Base-by-base conservation (phyloP, 1,140 invertebrate species). In the Macrosteles quadrilineatus region DNA sequence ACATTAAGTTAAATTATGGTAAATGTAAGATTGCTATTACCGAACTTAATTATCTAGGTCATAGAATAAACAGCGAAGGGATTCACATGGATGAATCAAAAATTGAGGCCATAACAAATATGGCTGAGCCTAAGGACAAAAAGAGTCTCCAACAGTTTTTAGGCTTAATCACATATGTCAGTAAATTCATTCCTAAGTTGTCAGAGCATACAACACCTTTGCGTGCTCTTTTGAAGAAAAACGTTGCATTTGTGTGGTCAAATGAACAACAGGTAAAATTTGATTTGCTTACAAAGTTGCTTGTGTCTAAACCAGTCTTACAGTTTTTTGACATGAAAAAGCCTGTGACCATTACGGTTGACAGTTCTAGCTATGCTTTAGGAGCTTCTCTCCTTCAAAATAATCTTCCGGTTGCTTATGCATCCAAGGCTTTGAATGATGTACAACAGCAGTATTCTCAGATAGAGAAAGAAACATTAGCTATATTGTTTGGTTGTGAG, bases 401-500 rank as follows among this genome's bases (percentile, higher is more conserved):
- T 23, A 50, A 50, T n/a, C 21, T 50, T 19, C 47, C 47, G 4
- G 47, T 50, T 11, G 47, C 47, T 23, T 50, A 50, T 50, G 17
- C 47, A 50, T 50, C 47, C n/a, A 50, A 50, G n/a, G 47, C 47
- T 4, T 50, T 50, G 47, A 50, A 23, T 50, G 17, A 71, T 19
- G 69, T 75, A 4, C 77, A 83, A 73, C 69, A 75, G 67, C 73
- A 74, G 12, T 83, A 83, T 71, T 73, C 77, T 14, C 78, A 81
- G 63, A 81, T 82, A 6, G 80, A 83, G 67, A 81, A 80, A 68
- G 81, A 84, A 74, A 72, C 74, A 2, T 72, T 81, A 1, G 79
- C 76, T 50, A 75, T 83, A 4, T 69, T 72, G 32, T 78, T 73
- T 71, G 74, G 72, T 17, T 74, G 67, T 62, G 71, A 78, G 65